Conservation (phyloP, 2,797 vertebrate genomes). For the Cheirogaleus major region DNA sequence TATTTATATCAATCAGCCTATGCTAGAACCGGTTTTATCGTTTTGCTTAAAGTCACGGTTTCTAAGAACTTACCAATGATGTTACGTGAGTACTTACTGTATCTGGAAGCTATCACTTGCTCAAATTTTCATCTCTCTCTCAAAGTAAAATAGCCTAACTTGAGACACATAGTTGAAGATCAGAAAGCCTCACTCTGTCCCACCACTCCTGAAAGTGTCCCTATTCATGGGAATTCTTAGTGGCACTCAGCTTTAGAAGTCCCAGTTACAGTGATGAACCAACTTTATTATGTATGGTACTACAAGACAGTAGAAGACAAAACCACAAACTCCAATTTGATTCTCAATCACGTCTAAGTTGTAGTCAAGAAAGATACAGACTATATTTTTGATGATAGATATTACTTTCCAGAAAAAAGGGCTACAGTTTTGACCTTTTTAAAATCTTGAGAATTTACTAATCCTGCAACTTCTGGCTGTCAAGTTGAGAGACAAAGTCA, state of each 20-base stretch:
- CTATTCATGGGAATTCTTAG: background rate
- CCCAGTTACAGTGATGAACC: too few species aligned
- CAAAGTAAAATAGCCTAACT: background rate
- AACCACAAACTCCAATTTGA: background rate
- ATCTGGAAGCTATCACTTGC: background rate
- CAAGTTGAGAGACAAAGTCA: background rate
- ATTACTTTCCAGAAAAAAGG: background rate
- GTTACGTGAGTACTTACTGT: background rate
- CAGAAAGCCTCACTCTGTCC: background rate
- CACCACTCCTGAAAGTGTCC: background rate
- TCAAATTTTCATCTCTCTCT: background rate
- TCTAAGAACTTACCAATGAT: background rate
- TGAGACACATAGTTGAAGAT: background rate
- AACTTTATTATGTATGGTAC: background rate
- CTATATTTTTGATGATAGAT: background rate
- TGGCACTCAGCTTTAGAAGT: background rate
- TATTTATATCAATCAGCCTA: background rate
- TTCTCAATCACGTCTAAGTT: background rate
- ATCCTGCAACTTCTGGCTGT: background rate
- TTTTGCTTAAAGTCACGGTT: background rate
- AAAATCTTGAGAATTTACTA: background rate
- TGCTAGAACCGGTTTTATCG: background rate
- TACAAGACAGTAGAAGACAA: background rate
- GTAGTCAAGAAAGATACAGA: background rate
- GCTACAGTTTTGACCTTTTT: background rate